Base-by-base conservation (phyloP, 1,140 invertebrate genomes). In the Aphaenogaster rudis region DNA sequence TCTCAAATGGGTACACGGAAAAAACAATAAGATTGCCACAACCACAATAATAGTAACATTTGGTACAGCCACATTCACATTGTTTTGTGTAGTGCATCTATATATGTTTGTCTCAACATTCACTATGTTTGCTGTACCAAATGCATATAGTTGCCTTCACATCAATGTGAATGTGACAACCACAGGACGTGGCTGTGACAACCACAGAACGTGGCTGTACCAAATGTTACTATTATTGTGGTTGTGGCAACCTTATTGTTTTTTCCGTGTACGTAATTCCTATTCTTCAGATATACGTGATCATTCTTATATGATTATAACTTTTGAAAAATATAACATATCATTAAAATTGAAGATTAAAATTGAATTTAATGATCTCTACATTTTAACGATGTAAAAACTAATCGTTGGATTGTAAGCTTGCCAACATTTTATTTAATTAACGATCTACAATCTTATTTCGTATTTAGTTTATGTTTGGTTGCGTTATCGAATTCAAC, bases 401-500 rank as follows among this genome's bases (percentile, higher is more conserved):
- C 15, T 36, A 59, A 11, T 42, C 2, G n/a, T 39, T 78, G 21
- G 9, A 77, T 42, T n/a, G 21, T 39, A 54, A 74, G 33, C 21
- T 39, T 17, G 13, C 0, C 13, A 61, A 45, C 42, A 4, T 57
- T 69, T 67, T 67, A 54, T 79, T 64, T 52, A 48, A 42, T 82
- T 50, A 28, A 1, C 0, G 4, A 69, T 36, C 9, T 36, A 15
- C 21, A 6, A 39, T 45, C 13, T 21, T 52, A 50, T 74, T 61
- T 67, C 2, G 7, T 28, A 13, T 36, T 42, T 59, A 82, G 45
- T 50, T 28, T 13, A 72, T 74, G 57, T 59, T n/a, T 6, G 9
- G 8, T 72, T 7, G 48, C 17, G 33, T 52, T 72, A 36, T 72
- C 39, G 6, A 69, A 59, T 74, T 59, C 42, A 64, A 82, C 28